Conservation (phyloP, 2,888 invertebrate genomes). For the Xestoiulus laeticollis region DNA sequence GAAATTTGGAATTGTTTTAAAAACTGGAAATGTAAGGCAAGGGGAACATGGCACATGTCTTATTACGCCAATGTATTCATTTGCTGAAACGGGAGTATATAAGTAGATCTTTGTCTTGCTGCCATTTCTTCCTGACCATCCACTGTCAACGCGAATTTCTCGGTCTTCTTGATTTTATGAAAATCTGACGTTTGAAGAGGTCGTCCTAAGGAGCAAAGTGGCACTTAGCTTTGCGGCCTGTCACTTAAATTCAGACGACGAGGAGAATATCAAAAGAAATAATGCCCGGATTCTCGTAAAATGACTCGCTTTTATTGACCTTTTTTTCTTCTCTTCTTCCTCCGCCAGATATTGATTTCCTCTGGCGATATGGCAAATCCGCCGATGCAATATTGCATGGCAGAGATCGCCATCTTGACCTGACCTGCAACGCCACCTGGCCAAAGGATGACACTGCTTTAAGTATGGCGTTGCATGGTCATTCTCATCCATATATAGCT, state of each 20-base stretch:
- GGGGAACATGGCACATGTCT: no score
- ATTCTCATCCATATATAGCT: no score
- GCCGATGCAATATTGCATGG: background rate
- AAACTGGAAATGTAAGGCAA: no score
- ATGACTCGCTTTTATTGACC: slow-evolving; percentile 22
- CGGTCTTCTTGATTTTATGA: slow-evolving; percentile 10
- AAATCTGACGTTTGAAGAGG: slow-evolving; percentile 17
- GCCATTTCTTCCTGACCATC: background rate
- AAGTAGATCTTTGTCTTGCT: no score
- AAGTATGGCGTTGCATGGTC: no score
- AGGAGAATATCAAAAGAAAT: slow-evolving; percentile 29
- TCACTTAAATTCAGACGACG: slow-evolving; percentile 32
- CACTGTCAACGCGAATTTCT: background rate
- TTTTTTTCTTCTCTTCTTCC: background rate
- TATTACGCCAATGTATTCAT: no score
- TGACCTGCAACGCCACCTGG: background rate
- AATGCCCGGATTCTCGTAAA: slow-evolving; percentile 23
- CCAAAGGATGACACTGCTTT: background rate
- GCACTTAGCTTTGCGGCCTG: slow-evolving; percentile 34
- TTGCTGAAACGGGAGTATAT: no score
- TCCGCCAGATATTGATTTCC: slow-evolving; percentile 1
- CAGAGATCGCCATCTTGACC: background rate
- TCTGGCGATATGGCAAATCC: background rate
- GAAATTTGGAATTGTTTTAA: no score
- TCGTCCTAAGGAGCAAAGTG: background rate